Base-by-base conservation (phyloP, 2,113 vertebrate species). In the Cacatua alba region DNA sequence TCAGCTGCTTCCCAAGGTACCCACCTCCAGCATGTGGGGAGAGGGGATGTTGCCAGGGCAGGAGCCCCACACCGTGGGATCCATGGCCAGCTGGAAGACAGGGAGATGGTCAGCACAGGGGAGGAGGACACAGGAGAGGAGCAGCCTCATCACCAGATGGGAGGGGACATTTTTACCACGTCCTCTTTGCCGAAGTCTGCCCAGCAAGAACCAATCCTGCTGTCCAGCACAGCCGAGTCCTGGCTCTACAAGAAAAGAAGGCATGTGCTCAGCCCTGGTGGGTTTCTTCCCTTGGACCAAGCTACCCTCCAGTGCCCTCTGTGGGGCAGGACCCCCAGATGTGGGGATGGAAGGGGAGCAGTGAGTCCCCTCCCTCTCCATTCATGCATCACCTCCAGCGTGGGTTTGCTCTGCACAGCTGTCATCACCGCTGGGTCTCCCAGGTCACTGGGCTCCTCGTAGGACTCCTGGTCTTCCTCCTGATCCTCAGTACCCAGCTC, bases 381-480 rank as follows among this genome's bases (percentile, higher is more conserved):
- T 43, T 70, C 80, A 31, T 4, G 3, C 9, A 1, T 97, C 92
- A 99, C 99, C 98, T 99, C 98, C 28, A 97, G 57, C 0, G 98
- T 98, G n/a, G 97, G 98, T 18, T 98, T 97, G 20, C 98, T 98
- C 74, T 98, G 98, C 59, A 99, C 97, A 1, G 97, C 98, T 81
- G 95, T 98, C 92, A 99, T 98, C 94, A 99, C 98, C 5, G 99
- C 98, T 6, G 99, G 99, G 92, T 99, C 99, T 68, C 98, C 97
- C 82, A 99, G 96, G 62, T 98, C 95, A 8, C 60, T 79, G 18
- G 65, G 90, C 29, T 97, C 95, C 41, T 96, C 93, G 0, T 26
- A 80, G 15, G 57, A 81, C 37, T 95, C 78, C 97, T 97, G 17
- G 75, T 98, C 80, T 90, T 68, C 62, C 70, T 79, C 74, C 37